Percentiles rank a stretch among this genome's conserved stretches.
Conservation (phyloP, 2,797 vertebrate species). For the Catharus ustulatus region DNA sequence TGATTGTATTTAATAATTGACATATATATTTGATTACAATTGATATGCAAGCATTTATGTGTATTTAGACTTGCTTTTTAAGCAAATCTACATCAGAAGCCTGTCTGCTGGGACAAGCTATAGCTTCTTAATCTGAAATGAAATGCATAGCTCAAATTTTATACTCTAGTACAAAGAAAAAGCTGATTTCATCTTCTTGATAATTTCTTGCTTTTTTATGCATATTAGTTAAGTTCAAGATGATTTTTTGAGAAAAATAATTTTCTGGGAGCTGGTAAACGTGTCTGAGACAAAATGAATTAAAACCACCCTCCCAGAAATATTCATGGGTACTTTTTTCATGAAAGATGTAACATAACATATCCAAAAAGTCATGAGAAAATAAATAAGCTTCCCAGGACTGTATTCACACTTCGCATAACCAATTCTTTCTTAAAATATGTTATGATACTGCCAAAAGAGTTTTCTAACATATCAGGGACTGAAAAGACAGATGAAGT, state of each 20-base stretch:
- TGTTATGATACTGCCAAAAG: background rate
- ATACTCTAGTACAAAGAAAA: background rate
- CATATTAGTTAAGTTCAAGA: background rate
- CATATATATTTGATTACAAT: background rate
- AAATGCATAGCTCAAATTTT: background rate
- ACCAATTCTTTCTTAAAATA: background rate
- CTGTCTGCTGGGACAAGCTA: background rate
- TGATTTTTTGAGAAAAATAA: background rate
- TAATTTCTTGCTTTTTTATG: background rate
- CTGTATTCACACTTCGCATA: background rate
- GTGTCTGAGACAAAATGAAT: background rate
- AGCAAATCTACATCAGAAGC: background rate
- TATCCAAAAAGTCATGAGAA: background rate
- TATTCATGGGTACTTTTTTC: background rate
- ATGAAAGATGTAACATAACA: background rate
- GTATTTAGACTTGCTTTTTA: background rate
- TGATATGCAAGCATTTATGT: background rate
- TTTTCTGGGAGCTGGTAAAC: background rate
- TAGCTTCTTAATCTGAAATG: background rate
- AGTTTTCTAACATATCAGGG: background rate
- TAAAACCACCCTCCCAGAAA: background rate
- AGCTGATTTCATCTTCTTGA: background rate
- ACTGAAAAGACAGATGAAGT: background rate
- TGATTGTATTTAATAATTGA: background rate
- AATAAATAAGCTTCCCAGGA: background rate